Evolutionary conservation across 1,140 invertebrate species (phyloP), one percentile per base, ranked within the genome.

Genomic region (Aphelenchoides fujianensis): DNA sequence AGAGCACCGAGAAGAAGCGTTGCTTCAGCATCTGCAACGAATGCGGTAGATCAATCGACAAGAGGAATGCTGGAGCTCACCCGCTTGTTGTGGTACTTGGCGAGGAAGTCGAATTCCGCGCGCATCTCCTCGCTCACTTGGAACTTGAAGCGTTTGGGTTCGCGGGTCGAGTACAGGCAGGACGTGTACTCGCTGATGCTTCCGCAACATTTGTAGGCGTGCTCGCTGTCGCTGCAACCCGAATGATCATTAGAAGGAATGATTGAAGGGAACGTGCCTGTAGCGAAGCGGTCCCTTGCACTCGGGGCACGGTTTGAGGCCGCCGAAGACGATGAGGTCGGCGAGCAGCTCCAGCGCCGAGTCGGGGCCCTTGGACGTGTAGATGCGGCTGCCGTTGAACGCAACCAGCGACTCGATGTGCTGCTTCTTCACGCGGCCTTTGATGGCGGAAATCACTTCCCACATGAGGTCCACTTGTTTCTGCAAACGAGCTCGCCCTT

Each of bases 251-350:
- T n/a, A n/a, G n/a, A n/a, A n/a, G n/a, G n/a, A n/a, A n/a, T n/a
- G n/a, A n/a, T n/a, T n/a, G n/a, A n/a, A n/a, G n/a, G n/a, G n/a
- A n/a, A n/a, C n/a, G n/a, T n/a, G n/a, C n/a, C n/a, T 81, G 84
- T 79, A 87, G 87, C 30, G 77, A 75, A 75, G 93, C 87, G 79
- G 92, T 90, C 7, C 91, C 68, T 89, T 89, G 83, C 96, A 98
- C 79, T 91, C 89, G 2, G 88, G 83, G 84, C 95, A 98, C 0
- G 88, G 88, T 68, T 89, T 81, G 12, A 94, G 85, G 31, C 89
- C 89, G 59, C 96, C 96, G 88, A 97, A 96, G 2, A 89, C 88
- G 88, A 97, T 90, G 32, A 89, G 86, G 86, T 98, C 95, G 12
- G 90, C 87, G 1, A 95, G 80, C 68, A 86, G 85, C 86, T 95